A percentile compares a stretch with the other conserved stretches of the same genome.
Conservation (phyloP, 1,140 invertebrate species). For the Chymomyza costata region DNA sequence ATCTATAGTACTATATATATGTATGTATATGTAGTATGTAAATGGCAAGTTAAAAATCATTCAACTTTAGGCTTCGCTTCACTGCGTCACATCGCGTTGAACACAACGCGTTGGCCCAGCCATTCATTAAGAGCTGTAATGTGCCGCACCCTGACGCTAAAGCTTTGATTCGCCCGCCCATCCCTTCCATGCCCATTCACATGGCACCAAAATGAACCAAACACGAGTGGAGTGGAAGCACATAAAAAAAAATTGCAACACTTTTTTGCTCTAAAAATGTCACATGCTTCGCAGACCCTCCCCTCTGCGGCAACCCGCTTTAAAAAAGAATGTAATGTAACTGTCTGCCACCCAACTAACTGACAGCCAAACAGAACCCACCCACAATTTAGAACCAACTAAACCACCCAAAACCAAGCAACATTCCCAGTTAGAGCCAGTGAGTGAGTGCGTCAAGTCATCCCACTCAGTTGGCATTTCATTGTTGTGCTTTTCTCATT, state of each 20-base stretch:
- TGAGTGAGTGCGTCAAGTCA: too few relatives aligned
- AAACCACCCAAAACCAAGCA: too few relatives aligned
- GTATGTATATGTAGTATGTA: conserved; percentile 1
- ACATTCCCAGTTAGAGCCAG: too few relatives aligned
- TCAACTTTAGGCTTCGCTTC: background rate
- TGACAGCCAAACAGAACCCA: conserved; percentile 8
- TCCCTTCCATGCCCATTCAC: conserved; percentile 6
- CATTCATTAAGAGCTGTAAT: conserved; percentile 55
- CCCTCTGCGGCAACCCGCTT: conserved; percentile 2
- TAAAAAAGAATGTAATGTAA: conserved; percentile 44
- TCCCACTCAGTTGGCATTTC: conserved; percentile 52
- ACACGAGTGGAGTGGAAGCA: background rate
- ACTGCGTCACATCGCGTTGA: background rate
- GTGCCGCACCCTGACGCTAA: conserved; percentile 8
- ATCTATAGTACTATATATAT: too few relatives aligned
- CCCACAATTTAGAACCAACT: too few relatives aligned
- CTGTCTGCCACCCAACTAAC: conserved; percentile 41
- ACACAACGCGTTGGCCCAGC: conserved; percentile 7
- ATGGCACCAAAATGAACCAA: conserved; percentile 5
- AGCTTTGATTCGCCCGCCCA: background rate
- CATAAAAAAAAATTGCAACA: conserved; percentile 43
- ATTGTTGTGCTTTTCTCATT: conserved; percentile 66
- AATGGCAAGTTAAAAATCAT: conserved; percentile 38
- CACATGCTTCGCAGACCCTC: conserved; percentile 10
- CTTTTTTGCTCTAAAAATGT: conserved; percentile 43